Base-by-base conservation (phyloP, 2,888 invertebrate species). In the Pediacus dermestoides region DNA sequence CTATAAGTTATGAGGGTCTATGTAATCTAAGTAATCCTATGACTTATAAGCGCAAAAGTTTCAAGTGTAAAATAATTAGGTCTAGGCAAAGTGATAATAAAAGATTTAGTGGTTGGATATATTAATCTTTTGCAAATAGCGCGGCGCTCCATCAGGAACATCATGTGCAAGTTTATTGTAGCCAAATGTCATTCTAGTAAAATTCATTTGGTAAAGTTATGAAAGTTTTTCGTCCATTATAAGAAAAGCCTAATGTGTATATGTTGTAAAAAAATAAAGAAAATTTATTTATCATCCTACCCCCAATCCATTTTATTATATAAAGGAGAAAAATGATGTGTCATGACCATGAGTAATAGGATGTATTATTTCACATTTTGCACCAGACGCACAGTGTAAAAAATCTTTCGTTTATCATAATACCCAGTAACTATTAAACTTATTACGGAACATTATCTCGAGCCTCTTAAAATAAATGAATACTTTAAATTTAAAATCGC, bases 291-390 rank as follows among this genome's bases (percentile, higher is more conserved):
- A 47, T 48, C 50, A 48, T 52, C 49, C 48, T 31, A 35, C 42
- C 31, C n/a, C 41, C 47, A 42, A 52, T 50, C 46, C 52, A 53
- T 53, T 46, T 49, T 48, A 53, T 50, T 46, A 35, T 44, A 50
- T 50, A 49, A 50, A 28, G 28, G 50, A 50, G 50, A 50, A 48
- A 53, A 53, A 53, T 50, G 50, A 44, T 42, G 47, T 46, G 50
- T 46, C 50, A 50, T 43, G 45, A 41, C 35, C 44, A 45, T 53
- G 50, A 53, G 46, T 50, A 48, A 53, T 53, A 48, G 45, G 45
- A 36, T 44, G 50, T 46, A 47, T 48, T 50, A 53, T 53, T 48
- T 49, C 52, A 47, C 47, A 39, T 48, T 53, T 48, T 52, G 28
- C 37, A 45, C 34, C 39, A 42, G 46, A 44, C 39, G 42, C 3